phyloP scores from a whole-genome alignment of 2,113 vertebrate genomes.

The Ammospiza nelsoni region DNA sequence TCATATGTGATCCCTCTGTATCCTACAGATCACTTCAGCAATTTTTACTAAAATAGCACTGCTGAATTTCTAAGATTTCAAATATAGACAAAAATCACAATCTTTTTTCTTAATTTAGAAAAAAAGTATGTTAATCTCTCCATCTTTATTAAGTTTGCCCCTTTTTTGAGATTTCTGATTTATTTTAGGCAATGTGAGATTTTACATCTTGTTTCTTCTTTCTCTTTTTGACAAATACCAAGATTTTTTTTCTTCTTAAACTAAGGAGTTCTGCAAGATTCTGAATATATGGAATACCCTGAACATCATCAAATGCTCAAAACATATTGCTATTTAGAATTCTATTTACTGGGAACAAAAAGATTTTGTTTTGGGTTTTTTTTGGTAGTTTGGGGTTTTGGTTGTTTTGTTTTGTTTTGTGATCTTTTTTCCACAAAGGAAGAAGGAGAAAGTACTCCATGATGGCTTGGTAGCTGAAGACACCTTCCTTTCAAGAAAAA shows the following conservation, averaged over 20 bases:
- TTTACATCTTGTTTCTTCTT: neutral
- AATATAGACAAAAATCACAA: neutral
- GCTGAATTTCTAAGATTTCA: neutral
- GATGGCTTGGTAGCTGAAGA: neutral
- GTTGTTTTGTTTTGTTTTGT: neutral
- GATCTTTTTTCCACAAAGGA: fast-evolving
- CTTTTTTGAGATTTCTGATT: neutral
- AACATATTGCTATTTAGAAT: neutral
- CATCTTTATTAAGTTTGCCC: neutral
- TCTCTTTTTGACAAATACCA: neutral
- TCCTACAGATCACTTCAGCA: neutral
- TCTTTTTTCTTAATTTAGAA: neutral
- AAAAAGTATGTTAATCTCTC: neutral
- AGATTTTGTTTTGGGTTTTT: fast-evolving
- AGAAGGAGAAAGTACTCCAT: neutral
- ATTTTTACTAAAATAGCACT: neutral
- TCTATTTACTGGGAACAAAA: neutral
- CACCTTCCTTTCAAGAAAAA: neutral
- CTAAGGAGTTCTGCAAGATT: neutral
- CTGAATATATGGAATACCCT: neutral
- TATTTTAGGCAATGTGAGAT: conserved; percentile 15
- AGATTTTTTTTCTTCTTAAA: neutral
- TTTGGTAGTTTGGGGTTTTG: neutral
- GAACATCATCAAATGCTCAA: neutral
- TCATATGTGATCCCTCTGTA: neutral